phyloP scores from a whole-genome alignment of 2,797 vertebrate species.

The Nothura maculosa region DNA sequence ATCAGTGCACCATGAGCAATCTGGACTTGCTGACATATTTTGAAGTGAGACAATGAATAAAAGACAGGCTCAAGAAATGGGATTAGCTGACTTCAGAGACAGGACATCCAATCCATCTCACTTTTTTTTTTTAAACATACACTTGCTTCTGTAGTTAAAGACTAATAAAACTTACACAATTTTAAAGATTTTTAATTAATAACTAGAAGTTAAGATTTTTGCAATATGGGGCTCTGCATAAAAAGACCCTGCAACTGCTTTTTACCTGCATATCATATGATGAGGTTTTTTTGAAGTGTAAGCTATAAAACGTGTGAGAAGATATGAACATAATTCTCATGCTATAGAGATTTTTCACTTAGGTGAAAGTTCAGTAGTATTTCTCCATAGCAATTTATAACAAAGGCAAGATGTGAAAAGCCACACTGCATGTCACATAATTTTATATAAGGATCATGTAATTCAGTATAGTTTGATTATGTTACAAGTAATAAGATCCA shows the following conservation, averaged over 20 bases:
- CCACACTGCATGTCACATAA: background rate
- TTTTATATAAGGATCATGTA: background rate
- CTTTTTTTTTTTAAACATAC: too few species aligned
- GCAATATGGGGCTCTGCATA: background rate
- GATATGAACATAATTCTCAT: background rate
- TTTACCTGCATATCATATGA: background rate
- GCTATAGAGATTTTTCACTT: background rate
- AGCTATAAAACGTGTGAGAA: background rate
- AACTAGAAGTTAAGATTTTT: background rate
- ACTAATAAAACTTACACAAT: background rate
- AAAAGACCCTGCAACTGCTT: background rate
- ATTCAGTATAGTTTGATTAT: background rate
- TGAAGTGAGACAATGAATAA: background rate
- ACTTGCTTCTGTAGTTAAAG: background rate
- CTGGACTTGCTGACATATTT: background rate
- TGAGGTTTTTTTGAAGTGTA: background rate
- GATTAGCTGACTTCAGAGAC: background rate
- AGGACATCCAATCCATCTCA: background rate
- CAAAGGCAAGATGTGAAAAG: background rate
- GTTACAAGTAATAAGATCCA: background rate
- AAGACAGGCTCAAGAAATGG: background rate
- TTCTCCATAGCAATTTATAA: background rate
- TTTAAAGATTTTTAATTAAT: background rate
- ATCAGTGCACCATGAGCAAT: constrained; percentile 1
- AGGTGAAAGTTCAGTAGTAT: background rate